Evolutionary conservation across 2,888 invertebrate species (phyloP), one percentile per base, ranked within the genome.

Genomic region (Lepidonotus clava): DNA sequence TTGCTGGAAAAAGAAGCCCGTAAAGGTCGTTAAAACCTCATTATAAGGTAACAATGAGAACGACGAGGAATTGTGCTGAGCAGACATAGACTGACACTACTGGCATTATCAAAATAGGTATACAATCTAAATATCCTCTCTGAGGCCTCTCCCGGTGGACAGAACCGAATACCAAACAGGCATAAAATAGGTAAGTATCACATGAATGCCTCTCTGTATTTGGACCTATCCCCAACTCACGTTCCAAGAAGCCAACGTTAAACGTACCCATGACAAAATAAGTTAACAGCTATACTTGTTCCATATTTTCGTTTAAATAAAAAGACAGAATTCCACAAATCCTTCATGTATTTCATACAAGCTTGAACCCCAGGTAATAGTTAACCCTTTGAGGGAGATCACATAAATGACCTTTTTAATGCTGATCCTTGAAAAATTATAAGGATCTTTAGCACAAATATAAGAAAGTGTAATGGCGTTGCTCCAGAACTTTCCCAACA

Each of bases 181-280:
- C 61, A 61, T 4, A 61, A 61, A 61, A 61, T 61, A 28, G 61
- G 61, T 61, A 28, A 61, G 24, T 61, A 61, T 61, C 61, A 61
- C 61, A 61, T n/a, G 28, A 28, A 61, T 61, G 61, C 61, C 28
- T 61, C 24, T 32, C 28, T 61, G 8, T 61, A 61, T 61, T 28
- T 61, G 61, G 61, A n/a, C 28, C 61, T 61, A 5, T 28, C 61
- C 61, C 61, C 24, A 61, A 61, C 28, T 24, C 61, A 61, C 24
- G 28, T 8, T n/a, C 4, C 61, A 28, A 18, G n/a, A 28, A 32
- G 11, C 61, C 11, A 28, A 61, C 61, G 24, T 28, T n/a, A 4
- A 61, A 56, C 56, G 56, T n/a, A 56, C 4, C 11, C 56, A 46
- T n/a, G 8, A n/a, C n/a, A 56, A 56, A 56, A 56, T 56, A 56